Evolutionary conservation across 2,888 invertebrate species (phyloP).

Genomic region (Agapetus fuscipes): DNA sequence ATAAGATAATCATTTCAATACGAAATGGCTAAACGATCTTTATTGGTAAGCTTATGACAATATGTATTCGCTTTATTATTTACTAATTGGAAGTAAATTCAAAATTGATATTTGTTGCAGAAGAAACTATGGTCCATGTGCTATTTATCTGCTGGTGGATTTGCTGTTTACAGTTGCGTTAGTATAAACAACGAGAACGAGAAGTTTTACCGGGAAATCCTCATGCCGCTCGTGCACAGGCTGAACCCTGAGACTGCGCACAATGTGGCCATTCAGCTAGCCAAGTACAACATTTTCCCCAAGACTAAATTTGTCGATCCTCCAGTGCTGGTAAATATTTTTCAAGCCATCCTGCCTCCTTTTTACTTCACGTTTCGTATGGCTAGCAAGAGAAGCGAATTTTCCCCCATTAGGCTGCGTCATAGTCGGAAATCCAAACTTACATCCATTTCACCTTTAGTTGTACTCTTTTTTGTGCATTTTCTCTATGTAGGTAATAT

Average conservation of each 20-base stretch:
- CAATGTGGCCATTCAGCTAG: conserved; percentile 60
- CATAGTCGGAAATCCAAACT: too few species aligned
- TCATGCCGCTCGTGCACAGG: conserved; percentile 61
- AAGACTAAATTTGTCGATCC: conserved; percentile 50
- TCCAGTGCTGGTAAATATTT: conserved; percentile 47
- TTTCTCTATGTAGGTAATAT: too few species aligned
- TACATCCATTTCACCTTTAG: too few species aligned
- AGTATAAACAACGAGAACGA: conserved; percentile 67
- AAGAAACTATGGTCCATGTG: conserved; percentile 59
- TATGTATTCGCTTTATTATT: background rate
- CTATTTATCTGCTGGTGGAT: conserved; percentile 54
- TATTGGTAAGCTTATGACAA: background rate
- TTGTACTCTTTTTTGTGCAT: too few species aligned
- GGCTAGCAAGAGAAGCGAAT: too few species aligned
- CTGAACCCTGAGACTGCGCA: conserved; percentile 80
- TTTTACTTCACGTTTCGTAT: too few species aligned
- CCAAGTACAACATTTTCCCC: conserved; percentile 69
- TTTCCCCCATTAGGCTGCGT: too few species aligned
- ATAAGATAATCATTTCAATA: too few species aligned
- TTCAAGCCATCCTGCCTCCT: too few species aligned
- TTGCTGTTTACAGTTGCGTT: conserved; percentile 54
- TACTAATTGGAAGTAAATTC: background rate
- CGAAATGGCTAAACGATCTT: background rate
- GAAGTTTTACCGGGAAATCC: conserved; percentile 61
- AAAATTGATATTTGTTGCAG: conserved; percentile 33